Evolutionary conservation across 2,888 invertebrate species (phyloP).

Genomic region (Tinea semifulvella): DNA sequence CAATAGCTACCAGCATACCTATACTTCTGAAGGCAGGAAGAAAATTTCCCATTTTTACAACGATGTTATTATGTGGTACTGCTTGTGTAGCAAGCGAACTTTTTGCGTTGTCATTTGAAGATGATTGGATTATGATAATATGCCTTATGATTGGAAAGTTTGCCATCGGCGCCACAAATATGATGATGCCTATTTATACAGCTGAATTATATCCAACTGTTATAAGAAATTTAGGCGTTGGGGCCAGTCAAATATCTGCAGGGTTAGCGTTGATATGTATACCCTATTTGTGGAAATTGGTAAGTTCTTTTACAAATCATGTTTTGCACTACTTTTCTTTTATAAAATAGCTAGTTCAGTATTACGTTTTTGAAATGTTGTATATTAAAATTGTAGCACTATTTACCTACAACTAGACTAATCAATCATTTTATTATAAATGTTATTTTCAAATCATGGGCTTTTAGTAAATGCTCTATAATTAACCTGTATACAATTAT

Average conservation of each 20-base stretch:
- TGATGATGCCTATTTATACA: constrained; percentile 79
- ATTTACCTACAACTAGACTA: not conserved
- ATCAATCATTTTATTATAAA: not conserved
- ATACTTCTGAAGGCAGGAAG: constrained; percentile 79
- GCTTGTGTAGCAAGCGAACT: constrained; percentile 73
- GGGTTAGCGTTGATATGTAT: constrained; percentile 79
- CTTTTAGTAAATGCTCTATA: not conserved
- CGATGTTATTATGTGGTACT: constrained; percentile 73
- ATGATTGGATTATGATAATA: constrained; percentile 75
- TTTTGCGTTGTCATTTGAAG: constrained; percentile 56
- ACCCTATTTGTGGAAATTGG: constrained; percentile 81
- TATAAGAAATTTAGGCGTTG: constrained; percentile 75
- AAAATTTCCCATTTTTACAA: constrained; percentile 74
- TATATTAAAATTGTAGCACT: too few relatives aligned
- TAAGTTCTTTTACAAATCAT: too few relatives aligned
- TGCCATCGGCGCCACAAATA: constrained; percentile 80
- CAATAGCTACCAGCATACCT: constrained; percentile 78
- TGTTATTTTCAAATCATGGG: not conserved
- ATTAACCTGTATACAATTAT: not conserved
- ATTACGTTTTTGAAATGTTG: not conserved
- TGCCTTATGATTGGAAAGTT: constrained; percentile 84
- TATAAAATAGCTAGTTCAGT: too few relatives aligned
- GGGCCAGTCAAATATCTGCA: constrained; percentile 79
- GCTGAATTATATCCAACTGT: constrained; percentile 78
- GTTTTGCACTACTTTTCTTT: too few relatives aligned